Evolutionary conservation across 2,113 vertebrate genomes (phyloP), one percentile per base, ranked within the genome.

Genomic region (Lontra canadensis): DNA sequence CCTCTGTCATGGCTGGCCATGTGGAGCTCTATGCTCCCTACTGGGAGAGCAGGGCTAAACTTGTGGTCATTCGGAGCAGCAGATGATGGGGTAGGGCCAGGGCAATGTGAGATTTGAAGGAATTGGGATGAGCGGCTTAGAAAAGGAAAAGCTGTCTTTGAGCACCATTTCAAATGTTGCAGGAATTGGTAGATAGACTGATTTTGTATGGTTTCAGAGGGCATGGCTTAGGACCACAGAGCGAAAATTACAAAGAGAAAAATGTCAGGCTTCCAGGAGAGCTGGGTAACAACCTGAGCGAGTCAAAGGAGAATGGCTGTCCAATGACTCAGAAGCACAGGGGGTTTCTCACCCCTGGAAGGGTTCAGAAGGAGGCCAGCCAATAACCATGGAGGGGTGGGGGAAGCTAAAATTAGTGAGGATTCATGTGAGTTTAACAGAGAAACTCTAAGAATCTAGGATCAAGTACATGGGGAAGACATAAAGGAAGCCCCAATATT

Each of bases 1-100:
- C 42, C 61, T 73, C 36, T 15, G 74, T 23, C 36, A 18, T 0
- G 14, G 55, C 23, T 0, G 4, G n/a, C 26, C 36, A 23, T 0
- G 17, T 10, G 34, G 4, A 74, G 15, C 1, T 31, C 23, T 18
- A 1, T 4, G 47, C n/a, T 73, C 82, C 36, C n/a, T 82, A 61
- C 17, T 23, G 6, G 83, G 39, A 29, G 25, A 63, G 73, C 34
- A 23, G 42, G 47, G 61, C 4, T 36, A 57, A 21, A 21, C 26
- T 20, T 29, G n/a, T 36, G 78, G 65, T n/a, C 42, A 42, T 18
- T 8, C 1, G 3, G 67, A 79, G 25, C 13, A 42, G 49, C 23
- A 29, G 61, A 42, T 0, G 2, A 49, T 34, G 61, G 29, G 13
- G 29, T 7, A 29, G 63, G 71, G 10, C n/a, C 61, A 67, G 79